Base-by-base conservation (phyloP, 2,888 invertebrate species). In the Eristalis arbustorum region DNA sequence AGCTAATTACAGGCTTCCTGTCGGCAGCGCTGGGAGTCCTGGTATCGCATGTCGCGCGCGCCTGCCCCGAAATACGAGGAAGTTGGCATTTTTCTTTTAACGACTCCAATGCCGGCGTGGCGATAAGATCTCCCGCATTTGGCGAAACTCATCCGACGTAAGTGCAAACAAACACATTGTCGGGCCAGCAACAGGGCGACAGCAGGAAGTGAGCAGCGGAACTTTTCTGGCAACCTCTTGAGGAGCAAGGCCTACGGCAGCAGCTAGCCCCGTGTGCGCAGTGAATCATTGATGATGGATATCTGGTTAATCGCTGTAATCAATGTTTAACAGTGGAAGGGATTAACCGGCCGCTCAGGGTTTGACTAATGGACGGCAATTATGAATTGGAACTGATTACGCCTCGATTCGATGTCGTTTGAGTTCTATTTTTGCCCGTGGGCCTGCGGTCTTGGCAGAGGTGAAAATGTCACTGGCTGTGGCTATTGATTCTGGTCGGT, bases 1-100 rank as follows among this genome's bases (percentile, higher is more conserved):
- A 18, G 8, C 85, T 85, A 82, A 85, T 85, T 85, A 78, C 77
- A 66, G 11, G 40, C 82, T 77, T 85, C 85, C 82, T 77, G 67
- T 74, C 56, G 25, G 74, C 62, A 6, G 77, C 82, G 71, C 82
- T 77, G 66, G 57, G 71, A 82, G 69, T 77, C 82, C 77, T 77
- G 69, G 82, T 74, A 85, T 85, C 82, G 85, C 85, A 85, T 85
- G 85, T 77, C 66, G 11, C n/a, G 10, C 31, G 31, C 31, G 8
- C 31, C 8, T 10, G 1, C 28, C 5, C 64, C 66, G 22, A 72
- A 72, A 64, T 37, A 8, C 18, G 22, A 74, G 85, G 85, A 85
- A 82, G 82, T 78, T 85, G 69, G 69, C 73, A 69, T 82, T 84
- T 80, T 63, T 74, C 63, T 72, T 77, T 40, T 85, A 77, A 82